Evolutionary conservation across 1,140 invertebrate species (phyloP), one percentile per base, ranked within the genome.

Genomic region (Bombus difficillimus): DNA sequence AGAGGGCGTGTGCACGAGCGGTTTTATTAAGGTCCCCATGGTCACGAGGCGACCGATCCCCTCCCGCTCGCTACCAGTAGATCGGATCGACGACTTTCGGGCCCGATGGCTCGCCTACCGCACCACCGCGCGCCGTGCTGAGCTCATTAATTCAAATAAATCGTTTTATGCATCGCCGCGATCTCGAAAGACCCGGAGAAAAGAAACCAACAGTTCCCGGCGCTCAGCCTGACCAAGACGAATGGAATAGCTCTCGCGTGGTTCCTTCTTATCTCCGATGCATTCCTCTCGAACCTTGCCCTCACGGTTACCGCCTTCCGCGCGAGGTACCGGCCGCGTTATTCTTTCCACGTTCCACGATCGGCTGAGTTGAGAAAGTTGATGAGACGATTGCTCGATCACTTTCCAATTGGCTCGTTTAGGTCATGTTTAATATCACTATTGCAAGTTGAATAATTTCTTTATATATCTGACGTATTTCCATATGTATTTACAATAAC

Each of bases 131-230:
- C 86, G 89, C 87, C 92, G 89, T 92, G 92, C 92, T 94, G 89
- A 92, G 92, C 93, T 94, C 94, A 94, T 94, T 94, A 94, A 94
- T 94, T 94, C 92, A 94, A 93, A 93, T 94, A 93, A 94, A 94
- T 94, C 92, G 92, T 86, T 93, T 72, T 94, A 94, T 93, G 92
- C 91, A 92, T 93, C 92, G 91, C 81, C 90, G 91, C 89, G 91
- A 93, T 93, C 93, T 92, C 88, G 86, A 81, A 73, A 86, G 86
- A 32, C 68, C 32, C 22, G 28, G 64, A 62, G 66, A 76, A 85
- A 82, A 86, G 88, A 88, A 88, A 86, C 47, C 64, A 72, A 57
- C 43, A 62, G 83, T 86, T 78, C 85, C 91, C 92, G 91, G 90
- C 90, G 91, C 91, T 90, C 89, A 91, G 90, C 87, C 88, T 86